Conservation (phyloP, 2,113 vertebrate species). For the Columbina picui region DNA sequence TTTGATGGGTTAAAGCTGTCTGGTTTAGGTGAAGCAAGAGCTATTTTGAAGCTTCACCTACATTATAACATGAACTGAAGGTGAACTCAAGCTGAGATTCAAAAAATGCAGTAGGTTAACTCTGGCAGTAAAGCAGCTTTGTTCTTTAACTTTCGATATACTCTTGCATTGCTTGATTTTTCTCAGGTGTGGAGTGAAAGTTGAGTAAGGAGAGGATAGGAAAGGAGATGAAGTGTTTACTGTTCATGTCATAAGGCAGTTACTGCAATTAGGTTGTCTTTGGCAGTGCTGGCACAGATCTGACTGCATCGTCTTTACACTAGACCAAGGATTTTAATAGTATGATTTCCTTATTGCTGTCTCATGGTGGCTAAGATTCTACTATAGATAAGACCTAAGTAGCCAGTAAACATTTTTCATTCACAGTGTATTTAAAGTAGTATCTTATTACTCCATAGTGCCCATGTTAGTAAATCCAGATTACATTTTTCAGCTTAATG, state of each 20-base stretch:
- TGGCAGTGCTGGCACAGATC: background rate
- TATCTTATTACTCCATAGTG: background rate
- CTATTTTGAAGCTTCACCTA: background rate
- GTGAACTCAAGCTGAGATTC: background rate
- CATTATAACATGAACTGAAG: background rate
- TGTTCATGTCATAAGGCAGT: background rate
- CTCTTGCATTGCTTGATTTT: background rate
- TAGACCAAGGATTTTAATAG: background rate
- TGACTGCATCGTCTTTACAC: background rate
- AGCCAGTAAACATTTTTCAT: background rate
- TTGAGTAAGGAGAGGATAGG: background rate
- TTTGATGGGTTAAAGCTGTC: background rate
- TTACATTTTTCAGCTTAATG: background rate
- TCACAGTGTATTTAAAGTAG: background rate
- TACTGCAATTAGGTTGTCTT: background rate
- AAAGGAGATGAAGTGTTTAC: background rate
- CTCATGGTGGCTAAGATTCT: background rate
- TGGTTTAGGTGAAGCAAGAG: background rate
- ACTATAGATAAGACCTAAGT: background rate
- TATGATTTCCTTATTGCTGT: background rate
- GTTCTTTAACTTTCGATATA: background rate
- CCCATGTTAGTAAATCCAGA: background rate
- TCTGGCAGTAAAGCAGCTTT: background rate
- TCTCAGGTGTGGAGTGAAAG: background rate
- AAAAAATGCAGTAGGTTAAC: background rate